Evolutionary conservation across 2,113 vertebrate species (phyloP), one percentile per base, ranked within the genome.

Genomic region (Australoheros scitulus): DNA sequence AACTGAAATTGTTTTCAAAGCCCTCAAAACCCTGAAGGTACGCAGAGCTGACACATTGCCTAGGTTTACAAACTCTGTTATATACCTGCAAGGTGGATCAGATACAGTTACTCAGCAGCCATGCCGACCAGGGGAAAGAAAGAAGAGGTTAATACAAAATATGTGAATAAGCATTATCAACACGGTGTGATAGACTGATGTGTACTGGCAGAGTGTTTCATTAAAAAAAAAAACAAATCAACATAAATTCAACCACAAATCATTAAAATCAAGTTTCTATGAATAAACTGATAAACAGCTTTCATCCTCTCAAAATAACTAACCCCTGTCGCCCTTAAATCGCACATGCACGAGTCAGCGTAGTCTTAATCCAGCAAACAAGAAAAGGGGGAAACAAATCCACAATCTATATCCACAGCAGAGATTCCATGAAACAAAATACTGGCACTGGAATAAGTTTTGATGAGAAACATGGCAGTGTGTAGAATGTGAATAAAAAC

Each of bases 11-110:
- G 98, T 99, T 99, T 99, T 99, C 98, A 99, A 99, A 98, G 98
- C 98, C 97, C 98, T 99, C 98, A 99, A 55, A 50, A 99, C 98
- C 36, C 98, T 99, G 98, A 99, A 99, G 96, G 98, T 99, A 60
- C 97, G 98, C 0, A 99, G 97, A 96, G 98, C 98, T 98, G 98
- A 99, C 96, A 99, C 97, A 99, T 98, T 99, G 97, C 98, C 98
- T 98, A 99, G 98, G 98, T 99, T 99, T 99, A 99, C 98, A 99
- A 98, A 99, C 97, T 99, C 97, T 98, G 98, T 99, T 98, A 99
- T 97, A 98, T 98, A 99, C 98, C 98, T 99, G 98, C 97, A 99
- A 97, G 97, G 98, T 97, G 94, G 93, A 95, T 95, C 90, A 95
- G 90, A 95, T 90, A 95, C 87, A 94, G 88, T 92, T 87, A 95